phyloP scores from a whole-genome alignment of 2,888 invertebrate species.

The Gerris lacustris region DNA sequence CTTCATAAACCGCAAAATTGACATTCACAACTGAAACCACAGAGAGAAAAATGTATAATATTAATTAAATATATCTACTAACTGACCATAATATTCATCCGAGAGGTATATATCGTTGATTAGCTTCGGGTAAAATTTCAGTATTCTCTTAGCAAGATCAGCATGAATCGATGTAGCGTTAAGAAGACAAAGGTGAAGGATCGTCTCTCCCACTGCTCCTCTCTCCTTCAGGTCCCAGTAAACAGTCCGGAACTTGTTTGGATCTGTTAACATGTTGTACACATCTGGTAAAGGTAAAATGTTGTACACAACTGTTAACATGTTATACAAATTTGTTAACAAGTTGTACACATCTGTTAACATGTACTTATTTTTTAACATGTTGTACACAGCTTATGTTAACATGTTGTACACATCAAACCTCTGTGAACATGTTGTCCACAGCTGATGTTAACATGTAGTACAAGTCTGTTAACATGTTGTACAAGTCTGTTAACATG shows the following conservation, averaged over 20 bases:
- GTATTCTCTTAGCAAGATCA: constrained; percentile 80
- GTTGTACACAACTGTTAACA: too few relatives aligned
- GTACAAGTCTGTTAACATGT: too few relatives aligned
- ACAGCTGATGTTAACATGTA: too few relatives aligned
- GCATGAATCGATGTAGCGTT: constrained; percentile 84
- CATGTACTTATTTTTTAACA: too few relatives aligned
- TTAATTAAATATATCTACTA: too few relatives aligned
- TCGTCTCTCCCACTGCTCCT: constrained; percentile 92
- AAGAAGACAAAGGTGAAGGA: constrained; percentile 82
- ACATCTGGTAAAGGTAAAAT: not conserved
- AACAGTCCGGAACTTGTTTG: constrained; percentile 62
- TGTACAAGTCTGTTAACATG: too few relatives aligned
- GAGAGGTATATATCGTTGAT: constrained; percentile 92
- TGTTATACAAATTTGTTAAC: too few relatives aligned
- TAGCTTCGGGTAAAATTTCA: constrained; percentile 85
- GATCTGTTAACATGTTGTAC: constrained; percentile 39
- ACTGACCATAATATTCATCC: constrained; percentile 88
- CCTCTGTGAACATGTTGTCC: not conserved
- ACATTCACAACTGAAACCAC: too few relatives aligned
- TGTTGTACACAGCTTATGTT: constrained; percentile 28
- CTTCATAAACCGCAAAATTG: too few relatives aligned
- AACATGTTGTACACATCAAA: constrained; percentile 4
- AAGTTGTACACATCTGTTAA: too few relatives aligned
- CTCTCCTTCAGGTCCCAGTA: constrained; percentile 87
- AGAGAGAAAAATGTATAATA: too few relatives aligned